Evolutionary conservation across 1,140 invertebrate species (phyloP), one percentile per base, ranked within the genome.

Genomic region (Pentalonia nigronervosa): DNA sequence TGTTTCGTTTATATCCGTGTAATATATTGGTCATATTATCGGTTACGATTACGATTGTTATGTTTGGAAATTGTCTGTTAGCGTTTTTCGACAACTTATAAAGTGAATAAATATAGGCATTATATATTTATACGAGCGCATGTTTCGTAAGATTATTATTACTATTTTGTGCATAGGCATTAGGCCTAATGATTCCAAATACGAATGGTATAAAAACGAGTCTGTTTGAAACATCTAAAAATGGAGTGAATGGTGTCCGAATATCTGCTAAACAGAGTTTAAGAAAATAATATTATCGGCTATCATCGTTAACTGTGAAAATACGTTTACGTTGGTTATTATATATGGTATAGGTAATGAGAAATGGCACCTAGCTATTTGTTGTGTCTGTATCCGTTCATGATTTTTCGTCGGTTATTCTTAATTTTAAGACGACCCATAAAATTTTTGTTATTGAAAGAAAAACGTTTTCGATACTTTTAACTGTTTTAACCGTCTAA

Each of bases 181-280:
- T 20, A 88, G 86, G 86, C 86, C 86, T 88, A 86, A 34, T n/a
- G 86, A 34, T 88, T 88, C 86, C 45, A 88, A 88, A 48, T 88
- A 88, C n/a, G 30, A 50, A 48, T 48, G 30, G 47, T n/a, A 88
- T 87, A n/a, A 48, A 50, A 88, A 47, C 8, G n/a, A 88, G 45
- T 47, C 47, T 88, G 47, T 50, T 88, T 48, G 25, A 47, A 48
- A 88, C 30, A 88, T 88, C 86, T 88, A 88, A 88, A 88, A 88
- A 88, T n/a, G 86, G 86, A 88, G 86, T 88, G 86, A 88, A 88
- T 50, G 86, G 86, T 87, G 84, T 30, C 41, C 30, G 45, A 25
- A 41, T 47, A 47, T 36, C 81, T 83, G 84, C 9, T 30, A 17
- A 48, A n/a, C 47, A 88, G 50, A 48, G 30, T 88, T 48, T 21